Evolutionary conservation across 2,888 invertebrate species (phyloP).

Genomic region (Bombylius discolor): DNA sequence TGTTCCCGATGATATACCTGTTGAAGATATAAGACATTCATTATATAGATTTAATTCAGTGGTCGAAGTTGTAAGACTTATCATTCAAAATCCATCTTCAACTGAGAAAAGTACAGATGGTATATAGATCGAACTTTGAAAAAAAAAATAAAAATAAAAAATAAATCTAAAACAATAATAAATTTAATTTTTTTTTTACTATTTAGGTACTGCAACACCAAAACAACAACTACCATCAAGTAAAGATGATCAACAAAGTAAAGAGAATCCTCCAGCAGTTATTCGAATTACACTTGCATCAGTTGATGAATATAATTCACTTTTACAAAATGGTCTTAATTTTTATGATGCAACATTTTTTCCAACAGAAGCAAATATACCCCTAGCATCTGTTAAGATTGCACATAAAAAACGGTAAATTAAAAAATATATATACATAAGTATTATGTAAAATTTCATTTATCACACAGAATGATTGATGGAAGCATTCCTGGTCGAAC

Average conservation of each 20-base stretch:
- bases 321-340: slow-evolving; percentile 71
- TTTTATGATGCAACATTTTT: slow-evolving; percentile 82
- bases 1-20: slow-evolving; percentile 70
- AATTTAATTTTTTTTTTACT: background rate
- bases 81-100: slow-evolving; percentile 34
- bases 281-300: slow-evolving; percentile 62
- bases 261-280: slow-evolving; percentile 48
- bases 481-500: slow-evolving; percentile 56
- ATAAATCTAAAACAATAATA: too few relatives aligned
- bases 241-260: slow-evolving; percentile 38
- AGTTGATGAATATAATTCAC: slow-evolving; percentile 60
- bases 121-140: slow-evolving; percentile 13
- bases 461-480: slow-evolving; percentile 47
- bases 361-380: slow-evolving; percentile 64
- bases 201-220: slow-evolving; percentile 37
- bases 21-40: slow-evolving; percentile 72
- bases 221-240: slow-evolving; percentile 31
- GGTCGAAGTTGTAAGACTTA: slow-evolving; percentile 63
- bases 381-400: slow-evolving; percentile 48
- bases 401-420: slow-evolving; percentile 37
- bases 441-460: too few relatives aligned
- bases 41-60: slow-evolving; percentile 66
- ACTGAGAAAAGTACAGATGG: slow-evolving; percentile 22
- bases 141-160: too few relatives aligned
- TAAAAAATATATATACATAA: background rate